Evolutionary conservation across 2,888 invertebrate genomes (phyloP), one percentile per base, ranked within the genome.

Genomic region (Podotricha telesiphe): DNA sequence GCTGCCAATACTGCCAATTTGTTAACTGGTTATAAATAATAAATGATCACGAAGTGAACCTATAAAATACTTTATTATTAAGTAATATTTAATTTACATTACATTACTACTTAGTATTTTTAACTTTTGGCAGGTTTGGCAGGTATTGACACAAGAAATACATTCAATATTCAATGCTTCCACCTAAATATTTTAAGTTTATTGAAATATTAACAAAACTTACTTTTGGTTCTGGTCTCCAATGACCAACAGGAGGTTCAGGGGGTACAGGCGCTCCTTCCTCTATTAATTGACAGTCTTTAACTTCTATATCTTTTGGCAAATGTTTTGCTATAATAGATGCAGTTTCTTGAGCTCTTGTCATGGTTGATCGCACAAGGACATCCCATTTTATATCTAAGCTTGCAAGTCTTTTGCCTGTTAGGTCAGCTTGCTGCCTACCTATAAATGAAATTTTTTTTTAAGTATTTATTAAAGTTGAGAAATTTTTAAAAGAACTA

Each of bases 221-320:
- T 93, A 93, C 92, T 84, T 81, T 84, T 65, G 87, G 85, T 74
- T 98, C 97, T 0, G 98, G 97, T 80, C 94, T 95, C 98, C 98
- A 99, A 80, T 96, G 95, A 0, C 96, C 96, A 0, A 96, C 94
- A 0, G 98, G 97, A 0, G 99, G 99, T 80, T 99, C 99, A 0
- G 99, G 99, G 0, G 97, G 96, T 75, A 98, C 95, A 0, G 99
- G 99, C 0, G 98, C 97, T 0, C 99, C 99, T 88, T 99, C 99
- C 69, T 97, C 95, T 20, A 99, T 88, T 76, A 97, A 88, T 77
- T 95, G 94, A 81, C 97, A 97, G 76, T 95, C 93, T 67, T 94
- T 93, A 0, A 95, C 93, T 17, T 86, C 83, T 4, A 94, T 81
- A 59, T 95, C 85, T 59, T 88, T 86, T 89, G 94, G 94, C 56